phyloP scores from a whole-genome alignment of 92 coral and sea anemone species.

The Parazoanthus swiftii region DNA sequence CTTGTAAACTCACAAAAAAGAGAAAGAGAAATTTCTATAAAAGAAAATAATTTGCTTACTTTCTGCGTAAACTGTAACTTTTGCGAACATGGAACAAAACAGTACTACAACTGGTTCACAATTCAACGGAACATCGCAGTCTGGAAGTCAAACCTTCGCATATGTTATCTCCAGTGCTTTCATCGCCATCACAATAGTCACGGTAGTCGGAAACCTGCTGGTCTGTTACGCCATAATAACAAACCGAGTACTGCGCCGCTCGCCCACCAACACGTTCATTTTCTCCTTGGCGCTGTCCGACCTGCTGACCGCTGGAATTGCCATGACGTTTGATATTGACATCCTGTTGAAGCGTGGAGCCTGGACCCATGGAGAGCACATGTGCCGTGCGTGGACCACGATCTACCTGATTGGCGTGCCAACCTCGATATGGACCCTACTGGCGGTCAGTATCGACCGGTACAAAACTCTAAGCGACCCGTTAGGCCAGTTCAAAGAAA shows the following conservation, averaged over 20 bases:
- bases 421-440: conserved; percentile 68
- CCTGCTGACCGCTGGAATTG: conserved; percentile 17
- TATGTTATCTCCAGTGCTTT: conserved; percentile 12
- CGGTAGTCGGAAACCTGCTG: conserved; percentile 76
- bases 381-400: conserved; percentile 65
- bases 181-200: conserved; percentile 56
- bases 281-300: conserved; percentile 69
- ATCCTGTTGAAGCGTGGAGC: conserved; percentile 51
- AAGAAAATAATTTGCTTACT: not conserved
- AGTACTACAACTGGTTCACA: not conserved
- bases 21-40: not conserved
- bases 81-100: not conserved
- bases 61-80: not conserved
- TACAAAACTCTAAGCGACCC: conserved; percentile 81
- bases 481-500: conserved; percentile 51
- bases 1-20: not conserved
- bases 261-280: conserved; percentile 82
- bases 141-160: conserved; percentile 9
- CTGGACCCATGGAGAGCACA: conserved; percentile 64
- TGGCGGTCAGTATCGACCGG: conserved; percentile 80
- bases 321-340: conserved; percentile 65
- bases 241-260: conserved; percentile 64
- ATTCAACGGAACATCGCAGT: no score
- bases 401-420: conserved; percentile 61
- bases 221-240: conserved; percentile 77